Conservation (phyloP, 2,888 invertebrate species). For the Adelognathus sp. region DNA sequence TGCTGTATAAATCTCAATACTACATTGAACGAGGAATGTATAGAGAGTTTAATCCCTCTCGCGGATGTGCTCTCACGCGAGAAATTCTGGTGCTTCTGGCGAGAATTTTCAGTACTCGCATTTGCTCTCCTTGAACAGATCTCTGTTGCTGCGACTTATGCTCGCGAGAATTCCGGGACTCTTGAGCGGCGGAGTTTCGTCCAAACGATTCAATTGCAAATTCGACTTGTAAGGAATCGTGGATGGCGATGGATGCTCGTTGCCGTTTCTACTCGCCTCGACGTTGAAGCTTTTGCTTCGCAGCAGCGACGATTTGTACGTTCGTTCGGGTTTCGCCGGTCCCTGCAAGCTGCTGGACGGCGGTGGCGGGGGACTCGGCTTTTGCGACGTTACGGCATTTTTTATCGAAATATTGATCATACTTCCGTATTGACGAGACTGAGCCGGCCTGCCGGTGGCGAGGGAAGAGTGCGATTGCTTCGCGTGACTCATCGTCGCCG, state of each 20-base stretch:
- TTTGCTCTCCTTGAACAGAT: constrained; percentile 85
- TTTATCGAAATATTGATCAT: constrained; percentile 86
- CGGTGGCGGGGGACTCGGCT: constrained; percentile 44
- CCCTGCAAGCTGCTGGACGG: constrained; percentile 65
- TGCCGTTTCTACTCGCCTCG: constrained; percentile 83
- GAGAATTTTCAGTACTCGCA: constrained; percentile 44
- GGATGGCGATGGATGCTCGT: constrained; percentile 62
- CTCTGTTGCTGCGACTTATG: constrained; percentile 91
- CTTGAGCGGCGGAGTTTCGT: constrained; percentile 89
- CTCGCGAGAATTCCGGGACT: constrained; percentile 94
- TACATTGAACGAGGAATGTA: too few species aligned
- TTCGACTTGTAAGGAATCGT: constrained; percentile 88
- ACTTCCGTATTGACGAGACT: constrained; percentile 72
- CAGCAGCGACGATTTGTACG: constrained; percentile 88
- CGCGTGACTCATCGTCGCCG: constrained; percentile 57
- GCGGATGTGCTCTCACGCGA: too few species aligned
- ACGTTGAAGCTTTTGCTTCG: constrained; percentile 94
- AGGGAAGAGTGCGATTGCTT: constrained; percentile 38
- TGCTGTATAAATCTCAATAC: too few species aligned
- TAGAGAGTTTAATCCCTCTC: too few species aligned
- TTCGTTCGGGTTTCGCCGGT: constrained; percentile 88
- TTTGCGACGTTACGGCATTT: constrained; percentile 79
- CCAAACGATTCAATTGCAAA: constrained; percentile 88
- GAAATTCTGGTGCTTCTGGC: too few species aligned
- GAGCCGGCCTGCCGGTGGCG: constrained; percentile 25